Evolutionary conservation across 2,113 vertebrate genomes (phyloP), one percentile per base, ranked within the genome.

Genomic region (Meleagris gallopavo): DNA sequence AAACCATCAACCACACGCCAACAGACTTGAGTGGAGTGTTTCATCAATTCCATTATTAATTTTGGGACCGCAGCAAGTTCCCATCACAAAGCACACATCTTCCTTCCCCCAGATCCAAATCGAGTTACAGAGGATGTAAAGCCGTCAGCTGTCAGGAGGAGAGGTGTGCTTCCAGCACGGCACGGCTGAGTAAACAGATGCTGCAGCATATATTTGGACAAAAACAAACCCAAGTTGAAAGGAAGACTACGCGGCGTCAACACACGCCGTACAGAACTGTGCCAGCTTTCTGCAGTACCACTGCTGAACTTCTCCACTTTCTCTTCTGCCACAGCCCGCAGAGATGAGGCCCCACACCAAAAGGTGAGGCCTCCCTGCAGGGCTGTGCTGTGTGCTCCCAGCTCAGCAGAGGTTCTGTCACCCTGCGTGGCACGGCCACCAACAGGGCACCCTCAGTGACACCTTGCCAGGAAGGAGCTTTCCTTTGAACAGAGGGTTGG

Each of bases 151-250:
- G 54, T 67, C 62, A 83, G 24, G 82, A 74, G 54, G 72, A 94
- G 24, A 79, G 45, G 72, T 57, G 60, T 10, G 52, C 72, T 94
- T 90, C 14, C 71, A 73, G 80, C 46, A 40, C 48, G 34, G 61
- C 92, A 80, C 81, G 21, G 40, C 62, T 82, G 66, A 94, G 86
- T 38, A 96, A 93, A 94, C 91, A 97, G 95, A 79, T 85, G 81
- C 50, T 83, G 69, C 14, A 15, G 61, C 73, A 94, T 60, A n/a
- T 55, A 94, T 82, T 93, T 83, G 86, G 75, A 91, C 54, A 32
- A 74, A 90, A 93, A 66, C 46, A 88, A 88, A 88, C 60, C 41
- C 21, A 67, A 57, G 64, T 73, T 61, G 82, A 82, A 66, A 87
- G 70, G 91, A 83, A 77, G 76, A n/a, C 86, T 32, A 11, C 2